phyloP scores from a whole-genome alignment of 2,888 invertebrate genomes.

The Zygothrica quintamaculata region DNA sequence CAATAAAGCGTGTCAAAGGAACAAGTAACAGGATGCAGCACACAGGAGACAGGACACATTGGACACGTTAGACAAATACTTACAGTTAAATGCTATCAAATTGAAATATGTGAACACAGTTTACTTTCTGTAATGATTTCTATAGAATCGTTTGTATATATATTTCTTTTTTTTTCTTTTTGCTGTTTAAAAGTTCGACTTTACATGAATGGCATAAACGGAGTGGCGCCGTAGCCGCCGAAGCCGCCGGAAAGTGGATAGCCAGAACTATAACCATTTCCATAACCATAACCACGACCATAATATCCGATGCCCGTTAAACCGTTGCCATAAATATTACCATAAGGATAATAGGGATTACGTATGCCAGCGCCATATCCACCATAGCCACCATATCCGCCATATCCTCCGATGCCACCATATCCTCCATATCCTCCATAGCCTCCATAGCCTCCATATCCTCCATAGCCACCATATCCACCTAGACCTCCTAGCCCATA shows the following conservation, averaged over 20 bases:
- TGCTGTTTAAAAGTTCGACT: constrained; percentile 19
- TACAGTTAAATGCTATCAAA: constrained; percentile 30
- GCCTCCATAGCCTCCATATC: constrained; percentile 37
- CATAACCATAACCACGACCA: constrained; percentile 60
- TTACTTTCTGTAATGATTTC: constrained; percentile 2
- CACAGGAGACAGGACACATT: constrained; percentile 19
- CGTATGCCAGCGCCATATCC: constrained; percentile 44
- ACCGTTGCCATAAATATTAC: constrained; percentile 32
- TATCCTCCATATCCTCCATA: constrained; percentile 13
- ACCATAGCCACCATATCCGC: constrained; percentile 34
- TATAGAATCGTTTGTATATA: constrained; percentile 14
- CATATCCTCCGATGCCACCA: constrained; percentile 36
- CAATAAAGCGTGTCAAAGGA: constrained; percentile 71
- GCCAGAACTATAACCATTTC: constrained; percentile 47
- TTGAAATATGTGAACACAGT: constrained; percentile 30
- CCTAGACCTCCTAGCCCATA: constrained; percentile 37
- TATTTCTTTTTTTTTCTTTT: too few relatives aligned
- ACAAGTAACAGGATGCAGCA: constrained; percentile 26
- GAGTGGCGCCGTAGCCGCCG: constrained; percentile 25
- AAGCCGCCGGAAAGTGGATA: constrained; percentile 37
- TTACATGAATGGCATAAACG: constrained; percentile 34
- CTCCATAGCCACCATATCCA: constrained; percentile 23
- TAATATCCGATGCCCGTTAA: constrained; percentile 36
- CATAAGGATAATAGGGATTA: constrained; percentile 49
- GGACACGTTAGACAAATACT: constrained; percentile 27